A percentile compares a stretch with the other conserved stretches of the same genome.
Evolutionary conservation across 2,113 vertebrate species (phyloP).

Genomic region (Rhadina sibilatrix): DNA sequence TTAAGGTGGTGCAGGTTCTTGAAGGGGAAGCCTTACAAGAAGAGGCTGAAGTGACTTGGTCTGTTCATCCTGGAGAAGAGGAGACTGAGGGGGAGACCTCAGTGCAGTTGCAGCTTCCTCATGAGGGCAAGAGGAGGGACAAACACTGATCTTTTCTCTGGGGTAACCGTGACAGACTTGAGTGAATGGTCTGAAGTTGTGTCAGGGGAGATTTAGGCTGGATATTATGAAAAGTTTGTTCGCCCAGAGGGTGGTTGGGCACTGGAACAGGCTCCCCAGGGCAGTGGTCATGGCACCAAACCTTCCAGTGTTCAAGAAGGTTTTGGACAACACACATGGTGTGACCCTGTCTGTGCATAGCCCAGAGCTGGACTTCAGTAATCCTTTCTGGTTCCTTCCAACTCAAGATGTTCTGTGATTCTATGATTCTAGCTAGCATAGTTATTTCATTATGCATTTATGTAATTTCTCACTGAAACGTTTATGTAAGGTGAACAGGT

Average conservation of each 20-base stretch:
- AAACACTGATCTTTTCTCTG: neutral
- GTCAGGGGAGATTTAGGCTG: neutral
- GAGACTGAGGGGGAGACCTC: neutral
- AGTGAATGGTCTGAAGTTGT: neutral
- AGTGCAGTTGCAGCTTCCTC: neutral
- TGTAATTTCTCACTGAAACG: neutral
- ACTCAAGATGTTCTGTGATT: neutral
- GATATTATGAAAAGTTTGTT: neutral
- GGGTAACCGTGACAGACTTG: fast-evolving
- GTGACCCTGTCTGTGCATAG: neutral
- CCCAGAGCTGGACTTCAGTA: fast-evolving
- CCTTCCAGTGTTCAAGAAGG: neutral
- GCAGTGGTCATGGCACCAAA: fast-evolving
- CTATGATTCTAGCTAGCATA: neutral
- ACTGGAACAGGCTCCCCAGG: neutral
- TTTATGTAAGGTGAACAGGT: neutral
- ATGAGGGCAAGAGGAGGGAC: no score
- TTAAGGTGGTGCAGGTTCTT: fast-evolving
- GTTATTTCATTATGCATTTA: neutral
- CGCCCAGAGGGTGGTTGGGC: fast-evolving
- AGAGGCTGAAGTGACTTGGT: neutral
- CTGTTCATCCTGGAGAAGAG: neutral
- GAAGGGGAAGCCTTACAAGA: neutral
- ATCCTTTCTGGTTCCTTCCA: neutral
- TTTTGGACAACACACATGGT: neutral